Percentiles rank a stretch among this genome's conserved stretches.
Conservation (phyloP, 1,140 invertebrate species). For the Zaprionus nigranus region DNA sequence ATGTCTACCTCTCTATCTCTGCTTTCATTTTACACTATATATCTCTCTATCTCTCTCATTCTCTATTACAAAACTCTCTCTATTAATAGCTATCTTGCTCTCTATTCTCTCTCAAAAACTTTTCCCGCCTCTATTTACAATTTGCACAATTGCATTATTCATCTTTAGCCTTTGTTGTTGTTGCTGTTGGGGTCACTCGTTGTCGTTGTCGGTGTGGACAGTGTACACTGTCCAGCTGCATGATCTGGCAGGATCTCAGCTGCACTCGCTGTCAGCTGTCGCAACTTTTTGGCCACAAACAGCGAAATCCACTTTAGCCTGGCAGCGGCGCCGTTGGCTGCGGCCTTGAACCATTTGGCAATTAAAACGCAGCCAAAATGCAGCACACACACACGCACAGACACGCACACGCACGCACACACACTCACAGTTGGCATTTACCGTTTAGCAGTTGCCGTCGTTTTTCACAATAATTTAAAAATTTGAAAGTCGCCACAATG, state of each 20-base stretch:
- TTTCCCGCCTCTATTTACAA: neutral
- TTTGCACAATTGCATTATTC: neutral
- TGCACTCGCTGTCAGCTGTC: neutral
- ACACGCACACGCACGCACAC: neutral
- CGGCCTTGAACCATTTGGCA: constrained; percentile 60
- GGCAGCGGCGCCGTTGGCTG: neutral
- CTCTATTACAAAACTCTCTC: too few species aligned
- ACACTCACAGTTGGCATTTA: neutral
- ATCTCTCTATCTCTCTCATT: neutral
- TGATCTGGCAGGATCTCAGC: constrained; percentile 25
- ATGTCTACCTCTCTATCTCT: neutral
- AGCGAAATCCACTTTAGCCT: constrained; percentile 51
- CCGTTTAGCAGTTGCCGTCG: neutral
- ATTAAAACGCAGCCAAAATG: constrained; percentile 50
- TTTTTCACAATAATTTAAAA: constrained; percentile 26
- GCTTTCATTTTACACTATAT: neutral
- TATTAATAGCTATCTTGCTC: neutral
- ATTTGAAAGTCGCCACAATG: constrained; percentile 19
- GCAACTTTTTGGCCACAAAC: constrained; percentile 32
- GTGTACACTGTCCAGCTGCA: constrained; percentile 1
- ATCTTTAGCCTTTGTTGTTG: neutral
- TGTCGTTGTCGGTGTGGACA: neutral
- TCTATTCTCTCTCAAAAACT: neutral
- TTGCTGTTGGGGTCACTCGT: constrained; percentile 10
- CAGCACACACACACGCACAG: constrained; percentile 21